These are phyloP conservation scores for Tyrophagus putrescentiae DNA, from an alignment of 1,140 invertebrate genomes.

Conservation along the genomic window DNA sequence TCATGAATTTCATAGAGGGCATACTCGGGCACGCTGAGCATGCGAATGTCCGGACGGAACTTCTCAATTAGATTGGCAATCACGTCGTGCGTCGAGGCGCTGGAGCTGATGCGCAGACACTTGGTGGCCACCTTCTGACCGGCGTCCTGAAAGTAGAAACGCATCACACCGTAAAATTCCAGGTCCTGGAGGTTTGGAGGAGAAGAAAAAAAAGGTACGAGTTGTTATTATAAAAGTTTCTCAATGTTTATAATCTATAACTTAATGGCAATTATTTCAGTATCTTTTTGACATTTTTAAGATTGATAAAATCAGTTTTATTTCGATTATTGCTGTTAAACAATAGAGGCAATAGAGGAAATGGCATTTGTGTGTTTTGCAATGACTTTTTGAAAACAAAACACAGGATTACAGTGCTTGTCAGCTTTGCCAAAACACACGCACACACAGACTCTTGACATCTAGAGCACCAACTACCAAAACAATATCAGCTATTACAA, in stretches of 20 bases:
- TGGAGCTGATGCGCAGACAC: conserved; percentile 90
- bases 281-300: too few relatives aligned
- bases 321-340: neutral
- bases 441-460: too few relatives aligned
- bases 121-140: conserved; percentile 97
- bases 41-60: conserved; percentile 97
- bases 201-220: neutral
- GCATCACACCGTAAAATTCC: conserved; percentile 97
- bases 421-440: too few relatives aligned
- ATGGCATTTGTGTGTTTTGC: too few relatives aligned
- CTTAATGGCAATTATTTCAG: neutral
- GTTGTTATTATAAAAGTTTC: neutral
- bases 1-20: conserved; percentile 94
- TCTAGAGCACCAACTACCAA: too few relatives aligned
- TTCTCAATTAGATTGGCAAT: conserved; percentile 95
- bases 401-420: too few relatives aligned
- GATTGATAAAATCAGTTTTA: neutral
- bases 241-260: neutral
- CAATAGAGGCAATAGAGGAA: neutral
- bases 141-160: conserved; percentile 94
- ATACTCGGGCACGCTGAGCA: conserved; percentile 88
- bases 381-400: too few relatives aligned
- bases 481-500: too few relatives aligned
- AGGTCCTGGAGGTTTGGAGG: conserved; percentile 44
- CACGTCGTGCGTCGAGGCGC: conserved; percentile 82